These are phyloP conservation scores for Andrena flavipes DNA, from an alignment of 2,888 invertebrate species.

Conservation along the genomic window DNA sequence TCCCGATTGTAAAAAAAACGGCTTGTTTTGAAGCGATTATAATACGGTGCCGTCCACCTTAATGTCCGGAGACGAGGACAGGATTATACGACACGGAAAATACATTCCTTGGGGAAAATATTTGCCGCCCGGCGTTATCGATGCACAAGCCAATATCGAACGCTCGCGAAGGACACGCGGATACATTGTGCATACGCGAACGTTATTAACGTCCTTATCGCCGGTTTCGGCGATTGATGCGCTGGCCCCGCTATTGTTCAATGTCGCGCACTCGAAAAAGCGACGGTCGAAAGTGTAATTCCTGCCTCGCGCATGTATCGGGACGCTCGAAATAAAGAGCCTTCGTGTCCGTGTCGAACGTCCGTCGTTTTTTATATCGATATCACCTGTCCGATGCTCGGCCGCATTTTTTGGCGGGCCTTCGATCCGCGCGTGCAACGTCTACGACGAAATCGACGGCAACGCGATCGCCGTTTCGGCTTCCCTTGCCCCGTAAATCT, in stretches of 20 bases:
- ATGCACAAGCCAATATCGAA: conserved; percentile 11
- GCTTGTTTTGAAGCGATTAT: no score
- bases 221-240: conserved; percentile 10
- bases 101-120: not conserved
- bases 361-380: conserved; percentile 40
- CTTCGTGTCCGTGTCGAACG: conserved; percentile 53
- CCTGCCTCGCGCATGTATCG: conserved; percentile 23
- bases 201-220: conserved; percentile 15
- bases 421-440: conserved; percentile 48
- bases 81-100: not conserved
- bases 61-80: not conserved
- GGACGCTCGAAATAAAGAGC: conserved; percentile 52
- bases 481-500: not conserved
- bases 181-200: conserved; percentile 2
- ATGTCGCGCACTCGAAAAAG: conserved; percentile 42
- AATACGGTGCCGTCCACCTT: not conserved
- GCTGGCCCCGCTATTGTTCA: conserved; percentile 28
- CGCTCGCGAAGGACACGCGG: conserved; percentile 9
- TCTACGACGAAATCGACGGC: not conserved
- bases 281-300: conserved; percentile 37
- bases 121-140: conserved; percentile 4
- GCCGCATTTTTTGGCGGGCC: conserved; percentile 61
- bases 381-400: conserved; percentile 23
- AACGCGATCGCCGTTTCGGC: not conserved
- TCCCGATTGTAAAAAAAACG: no score